phyloP scores from a whole-genome alignment of 2,888 invertebrate genomes.

The Melanophora roralis region DNA sequence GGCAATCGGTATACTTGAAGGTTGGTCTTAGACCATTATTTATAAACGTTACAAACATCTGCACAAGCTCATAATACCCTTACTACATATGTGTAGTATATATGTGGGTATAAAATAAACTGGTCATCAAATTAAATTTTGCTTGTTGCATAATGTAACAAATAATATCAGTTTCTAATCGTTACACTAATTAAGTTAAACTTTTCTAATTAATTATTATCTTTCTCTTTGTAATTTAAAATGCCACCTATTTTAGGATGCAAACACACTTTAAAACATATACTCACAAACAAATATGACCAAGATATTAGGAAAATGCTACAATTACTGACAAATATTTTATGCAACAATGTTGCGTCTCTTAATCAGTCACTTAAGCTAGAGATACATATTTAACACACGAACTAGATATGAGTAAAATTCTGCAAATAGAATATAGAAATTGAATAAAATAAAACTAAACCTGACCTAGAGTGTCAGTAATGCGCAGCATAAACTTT shows the following conservation, averaged over 20 bases:
- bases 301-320: conserved; percentile 35
- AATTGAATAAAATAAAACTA: conserved; percentile 26
- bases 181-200: neutral
- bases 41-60: no score
- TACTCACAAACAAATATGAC: neutral
- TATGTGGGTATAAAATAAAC: no score
- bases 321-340: conserved; percentile 53
- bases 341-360: conserved; percentile 50
- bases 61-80: no score
- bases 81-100: no score
- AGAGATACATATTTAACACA: conserved; percentile 27
- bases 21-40: no score
- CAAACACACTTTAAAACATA: neutral
- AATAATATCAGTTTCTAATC: neutral
- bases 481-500: conserved; percentile 54
- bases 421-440: neutral
- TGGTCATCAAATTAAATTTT: no score
- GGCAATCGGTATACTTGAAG: no score
- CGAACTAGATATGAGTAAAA: conserved; percentile 1
- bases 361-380: conserved; percentile 5
- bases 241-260: neutral
- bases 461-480: conserved; percentile 53
- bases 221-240: conserved; percentile 14
- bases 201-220: neutral
- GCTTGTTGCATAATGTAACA: neutral